Conservation (phyloP, 2,797 vertebrate genomes). For the Sitta carolinensis region DNA sequence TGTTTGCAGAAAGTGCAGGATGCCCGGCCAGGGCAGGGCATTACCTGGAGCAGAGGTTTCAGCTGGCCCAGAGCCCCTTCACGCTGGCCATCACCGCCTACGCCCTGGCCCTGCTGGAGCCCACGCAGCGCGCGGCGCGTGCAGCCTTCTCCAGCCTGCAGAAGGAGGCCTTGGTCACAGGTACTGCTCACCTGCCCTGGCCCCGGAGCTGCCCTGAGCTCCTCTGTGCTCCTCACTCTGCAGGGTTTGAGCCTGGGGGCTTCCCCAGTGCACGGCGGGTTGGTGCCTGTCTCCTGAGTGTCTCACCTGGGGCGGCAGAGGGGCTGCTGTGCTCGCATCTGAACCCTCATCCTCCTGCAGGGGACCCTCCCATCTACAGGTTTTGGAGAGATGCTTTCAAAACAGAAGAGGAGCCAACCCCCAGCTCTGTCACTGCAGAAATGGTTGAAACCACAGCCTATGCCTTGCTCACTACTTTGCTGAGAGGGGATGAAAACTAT, state of each 20-base stretch:
- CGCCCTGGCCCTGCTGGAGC: slow-evolving; percentile 82
- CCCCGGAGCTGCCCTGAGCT: not conserved
- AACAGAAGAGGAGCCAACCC: slow-evolving; percentile 45
- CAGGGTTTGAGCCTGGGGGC: rapidly evolving
- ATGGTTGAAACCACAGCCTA: slow-evolving; percentile 91
- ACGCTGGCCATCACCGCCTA: slow-evolving; percentile 83
- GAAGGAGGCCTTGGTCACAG: slow-evolving; percentile 77
- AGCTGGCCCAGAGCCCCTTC: slow-evolving; percentile 79
- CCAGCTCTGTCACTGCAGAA: slow-evolving; percentile 73
- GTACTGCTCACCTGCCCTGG: slow-evolving; percentile 37
- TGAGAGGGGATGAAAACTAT: slow-evolving; percentile 77
- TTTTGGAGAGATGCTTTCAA: slow-evolving; percentile 84
- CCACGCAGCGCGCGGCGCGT: not conserved
- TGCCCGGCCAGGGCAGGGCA: slow-evolving; percentile 72
- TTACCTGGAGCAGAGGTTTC: slow-evolving; percentile 77
- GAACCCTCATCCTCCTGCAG: slow-evolving; percentile 59
- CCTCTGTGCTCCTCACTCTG: not conserved
- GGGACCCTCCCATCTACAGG: slow-evolving; percentile 75
- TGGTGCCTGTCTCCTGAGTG: not conserved
- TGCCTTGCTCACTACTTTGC: slow-evolving; percentile 80
- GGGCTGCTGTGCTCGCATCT: not conserved
- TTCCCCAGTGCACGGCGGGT: not conserved
- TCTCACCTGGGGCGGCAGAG: not conserved
- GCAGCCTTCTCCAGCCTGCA: slow-evolving; percentile 69
- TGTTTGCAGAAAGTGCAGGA: not conserved